Evolutionary conservation across 2,888 invertebrate genomes (phyloP).

Genomic region (Oligia fasciuncula): DNA sequence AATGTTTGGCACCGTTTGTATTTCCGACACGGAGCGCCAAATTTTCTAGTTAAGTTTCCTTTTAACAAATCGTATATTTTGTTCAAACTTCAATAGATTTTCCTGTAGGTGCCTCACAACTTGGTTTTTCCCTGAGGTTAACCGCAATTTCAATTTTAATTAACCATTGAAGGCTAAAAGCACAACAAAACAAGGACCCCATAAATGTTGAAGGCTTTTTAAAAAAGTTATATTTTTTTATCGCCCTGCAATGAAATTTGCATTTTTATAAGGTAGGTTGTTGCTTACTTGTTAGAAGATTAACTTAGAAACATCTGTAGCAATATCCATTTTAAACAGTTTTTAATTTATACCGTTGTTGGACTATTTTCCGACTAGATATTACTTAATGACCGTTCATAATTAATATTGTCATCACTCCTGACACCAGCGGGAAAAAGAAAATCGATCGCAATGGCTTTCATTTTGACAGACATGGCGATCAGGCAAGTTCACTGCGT

Average conservation of each 20-base stretch:
- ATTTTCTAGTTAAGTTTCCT: background rate
- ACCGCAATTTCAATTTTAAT: conserved; percentile 57
- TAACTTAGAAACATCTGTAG: conserved; percentile 24
- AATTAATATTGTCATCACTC: background rate
- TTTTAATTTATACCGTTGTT: background rate
- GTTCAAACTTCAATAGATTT: conserved; percentile 25
- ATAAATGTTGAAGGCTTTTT: conserved; percentile 33
- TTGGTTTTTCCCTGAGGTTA: conserved; percentile 33
- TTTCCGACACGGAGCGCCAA: background rate
- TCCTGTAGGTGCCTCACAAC: conserved; percentile 29
- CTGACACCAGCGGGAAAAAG: background rate
- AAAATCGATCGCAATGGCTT: background rate
- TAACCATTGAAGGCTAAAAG: conserved; percentile 30
- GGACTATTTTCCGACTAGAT: background rate
- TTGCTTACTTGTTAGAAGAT: conserved; percentile 28
- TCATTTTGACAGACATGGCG: background rate
- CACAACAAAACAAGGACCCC: conserved; percentile 25
- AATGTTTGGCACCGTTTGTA: too few relatives aligned
- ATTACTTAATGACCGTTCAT: background rate
- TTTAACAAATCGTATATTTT: background rate
- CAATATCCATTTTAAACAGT: background rate
- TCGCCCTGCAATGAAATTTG: conserved; percentile 40
- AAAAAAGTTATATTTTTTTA: conserved; percentile 29
- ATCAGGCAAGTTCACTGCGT: background rate
- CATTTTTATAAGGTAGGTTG: conserved; percentile 47